Conservation (phyloP, 1,140 invertebrate species). For the Ruditapes philippinarum region DNA sequence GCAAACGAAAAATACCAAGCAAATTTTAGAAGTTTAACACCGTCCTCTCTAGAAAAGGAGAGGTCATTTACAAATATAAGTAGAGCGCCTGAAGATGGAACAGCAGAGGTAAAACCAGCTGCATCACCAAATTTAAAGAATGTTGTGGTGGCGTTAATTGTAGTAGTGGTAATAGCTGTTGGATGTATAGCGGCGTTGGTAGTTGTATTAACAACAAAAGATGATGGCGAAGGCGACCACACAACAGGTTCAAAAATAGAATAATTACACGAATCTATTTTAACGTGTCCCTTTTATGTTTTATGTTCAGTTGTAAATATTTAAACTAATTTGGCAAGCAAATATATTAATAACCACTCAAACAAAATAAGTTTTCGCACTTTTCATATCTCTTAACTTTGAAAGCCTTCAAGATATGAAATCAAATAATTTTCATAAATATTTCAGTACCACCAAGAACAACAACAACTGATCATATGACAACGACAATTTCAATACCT, state of each 20-base stretch:
- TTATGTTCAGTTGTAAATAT: not conserved
- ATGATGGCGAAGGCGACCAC: not conserved
- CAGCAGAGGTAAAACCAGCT: not conserved
- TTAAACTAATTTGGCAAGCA: no score
- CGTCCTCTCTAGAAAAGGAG: not conserved
- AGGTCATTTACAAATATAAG: not conserved
- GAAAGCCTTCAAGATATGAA: no score
- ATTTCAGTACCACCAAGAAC: no score
- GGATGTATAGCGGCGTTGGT: not conserved
- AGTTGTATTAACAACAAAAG: not conserved
- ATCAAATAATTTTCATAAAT: no score
- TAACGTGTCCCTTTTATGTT: no score
- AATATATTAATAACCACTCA: no score
- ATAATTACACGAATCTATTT: no score
- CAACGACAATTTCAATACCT: no score
- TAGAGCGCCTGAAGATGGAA: not conserved
- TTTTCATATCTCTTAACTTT: no score
- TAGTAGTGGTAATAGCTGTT: not conserved
- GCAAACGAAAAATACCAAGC: no score
- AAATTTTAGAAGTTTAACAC: not conserved
- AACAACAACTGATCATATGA: no score
- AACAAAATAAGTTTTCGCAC: no score
- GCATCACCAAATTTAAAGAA: not conserved
- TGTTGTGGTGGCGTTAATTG: not conserved
- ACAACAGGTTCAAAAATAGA: not conserved